Percentiles rank a stretch among this genome's conserved stretches.
Conservation (phyloP, 2,888 invertebrate genomes). For the Phaedon cochleariae region DNA sequence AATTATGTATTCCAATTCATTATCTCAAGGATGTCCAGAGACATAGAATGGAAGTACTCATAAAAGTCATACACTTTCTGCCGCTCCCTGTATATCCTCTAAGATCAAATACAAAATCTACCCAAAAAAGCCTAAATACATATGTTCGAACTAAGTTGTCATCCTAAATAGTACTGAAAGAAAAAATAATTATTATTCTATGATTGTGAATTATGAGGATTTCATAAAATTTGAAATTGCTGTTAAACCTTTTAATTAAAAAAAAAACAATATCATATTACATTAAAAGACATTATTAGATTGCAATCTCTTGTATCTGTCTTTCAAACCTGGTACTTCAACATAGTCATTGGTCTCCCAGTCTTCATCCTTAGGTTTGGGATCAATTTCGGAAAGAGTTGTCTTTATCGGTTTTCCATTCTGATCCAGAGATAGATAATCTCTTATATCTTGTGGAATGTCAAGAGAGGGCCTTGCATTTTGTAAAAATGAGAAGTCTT, state of each 20-base stretch:
- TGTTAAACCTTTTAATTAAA: not conserved
- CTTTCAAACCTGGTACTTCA: constrained; percentile 63
- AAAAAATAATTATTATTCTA: too few relatives aligned
- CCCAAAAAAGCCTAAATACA: too few relatives aligned
- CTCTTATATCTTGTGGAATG: constrained; percentile 64
- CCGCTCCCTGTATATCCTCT: too few relatives aligned
- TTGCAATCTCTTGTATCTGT: constrained; percentile 15
- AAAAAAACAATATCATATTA: not conserved
- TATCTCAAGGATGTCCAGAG: too few relatives aligned
- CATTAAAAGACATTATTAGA: constrained; percentile 3
- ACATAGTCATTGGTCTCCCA: constrained; percentile 77
- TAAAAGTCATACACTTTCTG: too few relatives aligned
- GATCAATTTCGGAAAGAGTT: constrained; percentile 64
- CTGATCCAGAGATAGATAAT: constrained; percentile 70
- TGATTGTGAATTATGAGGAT: too few relatives aligned
- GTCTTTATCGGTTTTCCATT: constrained; percentile 70
- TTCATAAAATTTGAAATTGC: too few relatives aligned
- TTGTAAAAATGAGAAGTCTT: constrained; percentile 70
- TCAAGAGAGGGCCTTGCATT: constrained; percentile 68
- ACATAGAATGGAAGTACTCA: too few relatives aligned
- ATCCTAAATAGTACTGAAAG: too few relatives aligned
- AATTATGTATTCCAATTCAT: too few relatives aligned
- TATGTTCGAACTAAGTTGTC: too few relatives aligned
- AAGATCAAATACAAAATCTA: too few relatives aligned
- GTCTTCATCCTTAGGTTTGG: constrained; percentile 66